Evolutionary conservation across 1,140 invertebrate genomes (phyloP), one percentile per base, ranked within the genome.

Genomic region (Trichonephila clavipes): DNA sequence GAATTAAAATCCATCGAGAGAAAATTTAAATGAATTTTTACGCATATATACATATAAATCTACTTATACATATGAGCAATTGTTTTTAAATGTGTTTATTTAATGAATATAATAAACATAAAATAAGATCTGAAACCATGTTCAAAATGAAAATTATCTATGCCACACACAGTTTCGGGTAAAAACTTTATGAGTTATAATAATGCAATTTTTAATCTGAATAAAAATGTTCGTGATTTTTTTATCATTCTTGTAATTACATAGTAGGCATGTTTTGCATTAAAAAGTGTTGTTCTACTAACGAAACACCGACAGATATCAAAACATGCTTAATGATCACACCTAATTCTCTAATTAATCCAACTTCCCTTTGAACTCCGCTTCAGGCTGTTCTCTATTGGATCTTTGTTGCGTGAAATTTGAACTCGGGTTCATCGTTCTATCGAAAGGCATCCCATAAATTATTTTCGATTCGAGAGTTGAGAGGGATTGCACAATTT

Each of bases 381-480:
- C 34, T 77, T 77, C 72, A 34, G 34, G 28, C 28, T 34, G 0
- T 3, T 69, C n/a, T 24, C 66, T n/a, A 28, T 24, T 24, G 14
- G 34, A 40, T 34, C 14, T 77, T 14, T 77, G 72, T 77, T 77
- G 72, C 72, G 72, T 77, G 72, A 77, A 77, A 77, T 77, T 77
- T 77, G 72, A 77, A 77, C 72, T 77, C 72, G 28, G 16, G 72
- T 77, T 77, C 72, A 77, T 34, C 72, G 72, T 34, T 77, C 72
- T 34, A 77, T 40, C 14, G 24, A 28, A 77, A 77, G 14, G 72
- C 16, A 40, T 40, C 34, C 28, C 16, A 40, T 77, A 34, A 28
- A 28, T 19, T 40, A 34, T 19, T 40, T 18, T 2, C 18, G 28
- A 77, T 40, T 28, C 34, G 28, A 77, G 34, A 28, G 34, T 40